phyloP scores from a whole-genome alignment of 2,888 invertebrate species.

The Anoplius nigerrimus region DNA sequence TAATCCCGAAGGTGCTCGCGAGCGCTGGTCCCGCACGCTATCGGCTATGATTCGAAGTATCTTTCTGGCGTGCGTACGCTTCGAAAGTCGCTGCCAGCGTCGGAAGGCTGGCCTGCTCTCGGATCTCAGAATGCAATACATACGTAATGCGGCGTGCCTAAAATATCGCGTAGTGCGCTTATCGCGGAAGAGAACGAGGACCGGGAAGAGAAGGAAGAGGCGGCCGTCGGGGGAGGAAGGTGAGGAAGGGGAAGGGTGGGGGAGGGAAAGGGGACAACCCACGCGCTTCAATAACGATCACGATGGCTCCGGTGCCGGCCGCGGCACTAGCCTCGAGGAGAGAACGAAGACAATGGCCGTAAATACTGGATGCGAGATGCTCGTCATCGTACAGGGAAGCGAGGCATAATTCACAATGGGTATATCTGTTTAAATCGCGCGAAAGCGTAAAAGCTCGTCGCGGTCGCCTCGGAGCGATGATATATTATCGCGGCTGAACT shows the following conservation, averaged over 20 bases:
- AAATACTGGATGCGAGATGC: constrained; percentile 66
- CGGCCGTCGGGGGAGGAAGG: constrained; percentile 7
- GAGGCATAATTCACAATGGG: constrained; percentile 68
- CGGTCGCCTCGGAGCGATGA: constrained; percentile 32
- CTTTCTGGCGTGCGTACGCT: too few relatives aligned
- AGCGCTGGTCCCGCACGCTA: too few relatives aligned
- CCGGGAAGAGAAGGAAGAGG: constrained; percentile 11
- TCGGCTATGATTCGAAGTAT: too few relatives aligned
- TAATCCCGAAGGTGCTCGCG: too few relatives aligned
- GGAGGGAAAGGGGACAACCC: constrained; percentile 55
- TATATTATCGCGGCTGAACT: constrained; percentile 55
- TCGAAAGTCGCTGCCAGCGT: too few relatives aligned
- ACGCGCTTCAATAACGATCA: constrained; percentile 65
- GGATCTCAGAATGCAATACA: background rate
- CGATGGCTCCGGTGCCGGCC: constrained; percentile 50
- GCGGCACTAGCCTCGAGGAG: constrained; percentile 56
- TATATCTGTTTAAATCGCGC: constrained; percentile 68
- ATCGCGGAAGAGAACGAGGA: constrained; percentile 8
- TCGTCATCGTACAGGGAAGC: constrained; percentile 65
- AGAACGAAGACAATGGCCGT: constrained; percentile 67
- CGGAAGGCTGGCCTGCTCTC: too few relatives aligned
- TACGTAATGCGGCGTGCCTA: background rate
- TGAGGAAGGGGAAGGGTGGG: constrained; percentile 4
- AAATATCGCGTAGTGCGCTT: background rate
- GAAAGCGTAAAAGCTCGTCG: constrained; percentile 67